Evolutionary conservation across 2,888 invertebrate species (phyloP), one percentile per base, ranked within the genome.

Genomic region (Synergus laeviventris): DNA sequence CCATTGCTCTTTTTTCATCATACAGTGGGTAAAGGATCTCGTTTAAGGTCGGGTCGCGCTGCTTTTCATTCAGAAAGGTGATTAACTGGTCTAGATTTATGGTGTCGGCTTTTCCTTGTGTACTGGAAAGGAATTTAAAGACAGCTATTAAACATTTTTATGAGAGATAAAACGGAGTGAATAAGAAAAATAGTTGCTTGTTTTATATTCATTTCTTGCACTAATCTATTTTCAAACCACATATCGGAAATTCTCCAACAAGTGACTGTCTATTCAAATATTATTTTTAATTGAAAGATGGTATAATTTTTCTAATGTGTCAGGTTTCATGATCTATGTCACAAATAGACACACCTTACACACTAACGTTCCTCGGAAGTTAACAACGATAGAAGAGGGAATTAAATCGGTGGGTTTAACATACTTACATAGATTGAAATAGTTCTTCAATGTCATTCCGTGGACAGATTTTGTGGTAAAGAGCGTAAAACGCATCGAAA

Each of bases 381-480:
- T 21, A 59, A 14, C 4, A 56, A 1, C 21, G 56, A 12, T 21
- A 56, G 56, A 12, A 56, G 56, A 21, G 21, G 12, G 21, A 18
- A 74, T 59, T 74, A 45, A 45, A 66, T 42, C n/a, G 31, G 49
- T 49, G 49, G 24, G 16, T 11, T 31, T 70, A 49, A 31, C 11
- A 75, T 82, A 94, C 97, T 95, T 93, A 99, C 99, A 99, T 96
- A 80, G 96, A 95, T 90, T 97, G 95, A 91, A 99, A 99, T 39
- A 99, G 92, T 89, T 99, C 99, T 88, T 99, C 99, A 85, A 99
- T 99, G 91, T 99, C 99, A 87, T 98, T 98, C 86, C 99, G 94
- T 3, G 99, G 99, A 89, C 99, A 99, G 88, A 99, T 99, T 93
- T 98, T 99, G 91, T 99, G 99, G 91, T 99, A 99, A 14, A 99